A percentile compares a stretch with the other conserved stretches of the same genome.
Evolutionary conservation across 2,797 vertebrate species (phyloP).

Genomic region (Pseudomugil tenellus): DNA sequence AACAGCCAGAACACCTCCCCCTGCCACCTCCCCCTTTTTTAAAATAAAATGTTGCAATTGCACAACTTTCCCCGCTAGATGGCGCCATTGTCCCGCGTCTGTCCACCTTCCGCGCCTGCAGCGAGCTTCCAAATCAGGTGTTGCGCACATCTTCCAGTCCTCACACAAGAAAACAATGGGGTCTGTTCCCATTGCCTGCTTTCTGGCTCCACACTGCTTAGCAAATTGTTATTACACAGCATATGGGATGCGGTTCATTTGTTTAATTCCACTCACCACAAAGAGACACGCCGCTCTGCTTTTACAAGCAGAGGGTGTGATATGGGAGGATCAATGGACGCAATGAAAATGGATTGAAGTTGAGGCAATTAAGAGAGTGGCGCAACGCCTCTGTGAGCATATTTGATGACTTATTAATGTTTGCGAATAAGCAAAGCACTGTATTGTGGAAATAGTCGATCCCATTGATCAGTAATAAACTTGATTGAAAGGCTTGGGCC

Average conservation of each 20-base stretch:
- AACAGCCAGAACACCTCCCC: not conserved
- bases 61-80: not conserved
- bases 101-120: not conserved
- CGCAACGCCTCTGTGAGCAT: conserved; percentile 44
- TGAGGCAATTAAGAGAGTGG: conserved; percentile 60
- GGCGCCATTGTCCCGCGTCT: conserved; percentile 50
- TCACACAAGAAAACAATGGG: conserved; percentile 45
- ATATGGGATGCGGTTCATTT: conserved; percentile 74
- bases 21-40: accelerated
- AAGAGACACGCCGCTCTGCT: conserved; percentile 30
- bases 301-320: too few relatives aligned
- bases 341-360: conserved; percentile 61
- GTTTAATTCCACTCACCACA: conserved; percentile 59
- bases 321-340: conserved; percentile 50
- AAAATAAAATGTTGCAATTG: conserved; percentile 20
- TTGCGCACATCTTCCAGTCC: conserved; percentile 46
- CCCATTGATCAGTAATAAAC: conserved; percentile 63
- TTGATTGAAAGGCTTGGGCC: conserved; percentile 56
- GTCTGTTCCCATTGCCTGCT: conserved; percentile 50
- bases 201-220: conserved; percentile 56
- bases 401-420: conserved; percentile 71
- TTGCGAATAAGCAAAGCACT: conserved; percentile 38
- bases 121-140: conserved; percentile 46
- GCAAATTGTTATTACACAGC: conserved; percentile 75
- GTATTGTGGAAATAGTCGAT: conserved; percentile 44